These are phyloP conservation scores for Dasypogon diadema DNA, from an alignment of 2,888 invertebrate genomes.

Conservation along the genomic window DNA sequence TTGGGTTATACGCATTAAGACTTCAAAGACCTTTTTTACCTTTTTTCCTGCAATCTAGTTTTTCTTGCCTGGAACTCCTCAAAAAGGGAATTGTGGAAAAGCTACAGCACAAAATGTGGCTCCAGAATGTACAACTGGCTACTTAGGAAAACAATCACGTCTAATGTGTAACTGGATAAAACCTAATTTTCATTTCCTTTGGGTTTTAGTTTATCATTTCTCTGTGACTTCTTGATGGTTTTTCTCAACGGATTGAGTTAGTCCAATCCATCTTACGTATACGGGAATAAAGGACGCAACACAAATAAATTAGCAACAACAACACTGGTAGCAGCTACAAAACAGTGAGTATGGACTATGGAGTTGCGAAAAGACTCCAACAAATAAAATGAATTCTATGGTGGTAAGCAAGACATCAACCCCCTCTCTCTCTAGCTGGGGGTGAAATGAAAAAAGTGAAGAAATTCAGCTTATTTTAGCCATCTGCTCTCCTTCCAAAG, in stretches of 20 bases:
- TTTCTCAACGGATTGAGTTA: conserved; percentile 1
- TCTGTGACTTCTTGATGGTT: conserved; percentile 46
- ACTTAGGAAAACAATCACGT: conserved; percentile 58
- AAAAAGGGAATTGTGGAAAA: not conserved
- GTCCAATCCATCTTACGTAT: conserved; percentile 5
- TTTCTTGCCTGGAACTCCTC: not conserved
- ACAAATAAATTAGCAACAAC: conserved; percentile 40
- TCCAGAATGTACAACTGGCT: conserved; percentile 1
- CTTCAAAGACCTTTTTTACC: not conserved
- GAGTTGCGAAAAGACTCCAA: conserved; percentile 19
- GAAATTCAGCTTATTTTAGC: conserved; percentile 30
- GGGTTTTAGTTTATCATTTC: conserved; percentile 57
- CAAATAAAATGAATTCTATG: not conserved
- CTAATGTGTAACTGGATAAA: conserved; percentile 58
- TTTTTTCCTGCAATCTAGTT: not conserved
- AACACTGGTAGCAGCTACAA: not conserved
- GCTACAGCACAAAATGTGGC: not conserved
- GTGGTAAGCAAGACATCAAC: conserved; percentile 37
- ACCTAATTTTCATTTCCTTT: conserved; percentile 58
- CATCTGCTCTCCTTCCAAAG: conserved; percentile 47
- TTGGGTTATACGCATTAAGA: not conserved
- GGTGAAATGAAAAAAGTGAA: conserved; percentile 10
- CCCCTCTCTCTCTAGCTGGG: conserved; percentile 10
- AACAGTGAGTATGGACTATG: not conserved
- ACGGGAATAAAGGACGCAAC: conserved; percentile 22